Base-by-base conservation (phyloP, 2,888 invertebrate species). In the Agriopis leucophaearia region DNA sequence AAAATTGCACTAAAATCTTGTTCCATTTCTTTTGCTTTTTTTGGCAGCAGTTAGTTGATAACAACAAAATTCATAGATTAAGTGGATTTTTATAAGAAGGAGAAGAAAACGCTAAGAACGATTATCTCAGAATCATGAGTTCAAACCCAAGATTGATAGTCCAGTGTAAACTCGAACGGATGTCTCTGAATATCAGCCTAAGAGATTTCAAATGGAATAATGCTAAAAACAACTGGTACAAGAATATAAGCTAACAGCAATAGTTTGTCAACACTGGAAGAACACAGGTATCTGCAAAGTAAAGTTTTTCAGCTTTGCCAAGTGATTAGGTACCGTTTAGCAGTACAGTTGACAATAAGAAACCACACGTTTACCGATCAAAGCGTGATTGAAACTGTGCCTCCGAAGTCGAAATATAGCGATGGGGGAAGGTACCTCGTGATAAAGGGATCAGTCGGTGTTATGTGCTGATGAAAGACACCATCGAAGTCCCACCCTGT, bases 361-460 rank as follows among this genome's bases (percentile, higher is more conserved):
- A 75, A 64, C 57, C 58, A 47, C 51, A 57, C 18, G 55, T 58
- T 64, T 66, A 71, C 60, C 54, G 66, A 75, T 69, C 64, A 74
- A 77, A 76, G 73, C 74, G 71, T 71, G 69, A 70, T 47, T 69
- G 73, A 70, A 65, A 69, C 42, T 66, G 74, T 73, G 74, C 72
- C 61, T 52, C 40, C 51, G 64, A 66, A 70, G 62, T 67, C 73
- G 68, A 70, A 71, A 72, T 69, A 72, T 57, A 69, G 72, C 72
- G 66, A 68, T 64, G 61, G 66, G 55, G 38, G 42, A 57, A 59
- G 48, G 27, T 67, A 68, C 54, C 54, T 66, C 67, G 64, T 70
- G 59, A 71, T 67, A 64, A 13, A 66, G 64, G 61, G 27, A 60
- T 70, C 71, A 73, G 56, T 56, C 60, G 68, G 74, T 74, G 73